phyloP scores from a whole-genome alignment of 2,797 vertebrate species.

The Sebastes miniatus region DNA sequence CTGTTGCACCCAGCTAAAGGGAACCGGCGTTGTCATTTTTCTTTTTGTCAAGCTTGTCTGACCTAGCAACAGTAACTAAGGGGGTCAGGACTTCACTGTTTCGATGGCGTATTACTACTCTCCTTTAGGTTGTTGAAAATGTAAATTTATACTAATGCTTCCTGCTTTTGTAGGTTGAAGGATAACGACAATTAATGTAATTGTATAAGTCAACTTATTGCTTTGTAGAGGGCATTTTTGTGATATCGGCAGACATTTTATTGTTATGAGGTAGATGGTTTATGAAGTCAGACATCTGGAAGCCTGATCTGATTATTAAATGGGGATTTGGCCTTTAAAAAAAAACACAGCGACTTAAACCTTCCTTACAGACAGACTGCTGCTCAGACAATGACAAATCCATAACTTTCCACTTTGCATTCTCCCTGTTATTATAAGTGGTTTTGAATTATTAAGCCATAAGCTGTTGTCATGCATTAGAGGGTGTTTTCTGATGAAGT shows the following conservation, averaged over 20 bases:
- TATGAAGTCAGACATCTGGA: not conserved
- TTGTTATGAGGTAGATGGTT: not conserved
- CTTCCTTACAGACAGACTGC: not conserved
- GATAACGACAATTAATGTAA: not conserved
- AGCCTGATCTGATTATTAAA: constrained; percentile 4
- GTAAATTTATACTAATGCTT: not conserved
- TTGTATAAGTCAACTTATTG: not conserved
- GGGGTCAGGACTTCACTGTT: not conserved
- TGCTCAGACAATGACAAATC: not conserved
- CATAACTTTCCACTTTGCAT: not conserved
- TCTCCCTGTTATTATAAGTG: not conserved
- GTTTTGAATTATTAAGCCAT: constrained; percentile 30
- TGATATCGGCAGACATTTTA: not conserved
- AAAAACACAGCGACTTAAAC: not conserved
- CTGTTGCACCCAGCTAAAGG: accelerated
- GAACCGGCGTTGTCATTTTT: too few species aligned
- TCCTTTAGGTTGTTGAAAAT: not conserved
- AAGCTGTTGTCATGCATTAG: constrained; percentile 30
- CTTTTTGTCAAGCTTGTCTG: too few species aligned
- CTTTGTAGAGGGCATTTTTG: not conserved
- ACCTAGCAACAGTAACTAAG: too few species aligned
- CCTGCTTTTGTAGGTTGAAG: not conserved
- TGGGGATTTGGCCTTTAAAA: not conserved
- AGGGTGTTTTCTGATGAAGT: constrained; percentile 23
- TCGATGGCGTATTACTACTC: not conserved